Evolutionary conservation across 1,140 invertebrate genomes (phyloP), one percentile per base, ranked within the genome.

Genomic region (Rhyzopertha dominica): DNA sequence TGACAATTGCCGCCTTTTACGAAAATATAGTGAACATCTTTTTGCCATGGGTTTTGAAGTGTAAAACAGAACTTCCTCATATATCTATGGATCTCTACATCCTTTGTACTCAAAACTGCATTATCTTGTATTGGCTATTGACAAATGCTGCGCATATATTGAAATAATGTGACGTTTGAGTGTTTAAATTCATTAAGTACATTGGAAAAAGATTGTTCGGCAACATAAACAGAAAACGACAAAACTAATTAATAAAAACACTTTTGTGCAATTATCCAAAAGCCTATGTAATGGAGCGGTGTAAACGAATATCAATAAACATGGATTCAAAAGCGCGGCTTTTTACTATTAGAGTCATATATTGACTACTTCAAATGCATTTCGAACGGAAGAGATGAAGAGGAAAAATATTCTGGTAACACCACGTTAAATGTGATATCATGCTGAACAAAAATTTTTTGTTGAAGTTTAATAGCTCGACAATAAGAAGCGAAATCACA

Each of bases 101-200:
- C 22, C 61, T 65, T 43, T 69, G 66, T 44, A 54, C 42, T 14
- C 54, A 62, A 45, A 60, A 67, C 23, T 47, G 48, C 9, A 65
- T 69, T 32, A 37, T 59, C 20, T 42, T 67, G 17, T 63, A 22
- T 53, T 52, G 7, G 16, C 52, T 69, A 2, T 51, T 50, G 19
- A 62, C 63, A 7, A 69, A 68, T 48, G 44, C 61, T n/a, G 66
- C 66, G 10, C 62, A 68, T 39, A 49, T 69, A 14, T 17, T 66
- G 5, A 64, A 70, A 58, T 65, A 63, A 7, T 40, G 57, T 31
- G 66, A 70, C 40, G 56, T 70, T 10, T 32, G 54, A 5, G 51
- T 67, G n/a, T 69, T 69, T 38, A 29, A 45, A 4, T 56, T 61
- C 4, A 36, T 69, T 12, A 69, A 67, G 53, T 25, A 23, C 14